A percentile compares a stretch with the other conserved stretches of the same genome.
These are phyloP conservation scores for Sebastolobus altivelis DNA, from an alignment of 2,797 vertebrate species.

Conservation along the genomic window DNA sequence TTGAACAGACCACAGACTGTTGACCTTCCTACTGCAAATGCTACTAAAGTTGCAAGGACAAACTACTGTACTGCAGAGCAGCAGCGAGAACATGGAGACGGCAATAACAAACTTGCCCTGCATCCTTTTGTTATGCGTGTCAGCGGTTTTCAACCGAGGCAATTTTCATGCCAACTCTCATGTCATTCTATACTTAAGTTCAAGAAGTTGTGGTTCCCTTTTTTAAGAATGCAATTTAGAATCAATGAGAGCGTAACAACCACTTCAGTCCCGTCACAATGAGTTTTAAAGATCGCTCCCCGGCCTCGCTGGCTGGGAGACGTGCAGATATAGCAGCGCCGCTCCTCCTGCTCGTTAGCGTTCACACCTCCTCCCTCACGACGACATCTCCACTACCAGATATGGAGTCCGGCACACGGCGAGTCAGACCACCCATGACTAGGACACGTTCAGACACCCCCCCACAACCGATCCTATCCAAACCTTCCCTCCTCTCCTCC, in stretches of 20 bases:
- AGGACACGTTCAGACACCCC: conserved; percentile 43
- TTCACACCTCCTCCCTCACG: conserved; percentile 53
- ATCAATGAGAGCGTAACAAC: conserved; percentile 9
- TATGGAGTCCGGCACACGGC: conserved; percentile 64
- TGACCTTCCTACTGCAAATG: conserved; percentile 49
- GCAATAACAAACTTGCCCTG: conserved; percentile 1
- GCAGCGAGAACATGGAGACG: neutral
- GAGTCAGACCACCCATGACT: conserved; percentile 80
- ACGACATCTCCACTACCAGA: conserved; percentile 67
- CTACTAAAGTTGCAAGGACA: conserved; percentile 26
- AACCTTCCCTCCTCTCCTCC: neutral
- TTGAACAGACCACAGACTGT: conserved; percentile 59
- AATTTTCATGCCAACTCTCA: conserved; percentile 1
- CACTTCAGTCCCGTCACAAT: neutral
- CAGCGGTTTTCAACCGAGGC: neutral
- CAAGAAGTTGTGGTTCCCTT: conserved; percentile 12
- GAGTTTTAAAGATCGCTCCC: conserved; percentile 12
- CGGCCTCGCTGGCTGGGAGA: conserved; percentile 26
- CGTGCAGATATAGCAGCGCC: conserved; percentile 39
- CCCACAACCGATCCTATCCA: conserved; percentile 10
- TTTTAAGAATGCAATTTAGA: conserved; percentile 1
- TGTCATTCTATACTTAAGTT: conserved; percentile 17
- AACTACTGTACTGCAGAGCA: conserved; percentile 11
- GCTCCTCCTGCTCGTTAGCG: conserved; percentile 40
- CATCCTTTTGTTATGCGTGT: neutral